Percentiles rank a stretch among this genome's conserved stretches.
Evolutionary conservation across 2,888 invertebrate genomes (phyloP).

Genomic region (Tineola bisselliella): DNA sequence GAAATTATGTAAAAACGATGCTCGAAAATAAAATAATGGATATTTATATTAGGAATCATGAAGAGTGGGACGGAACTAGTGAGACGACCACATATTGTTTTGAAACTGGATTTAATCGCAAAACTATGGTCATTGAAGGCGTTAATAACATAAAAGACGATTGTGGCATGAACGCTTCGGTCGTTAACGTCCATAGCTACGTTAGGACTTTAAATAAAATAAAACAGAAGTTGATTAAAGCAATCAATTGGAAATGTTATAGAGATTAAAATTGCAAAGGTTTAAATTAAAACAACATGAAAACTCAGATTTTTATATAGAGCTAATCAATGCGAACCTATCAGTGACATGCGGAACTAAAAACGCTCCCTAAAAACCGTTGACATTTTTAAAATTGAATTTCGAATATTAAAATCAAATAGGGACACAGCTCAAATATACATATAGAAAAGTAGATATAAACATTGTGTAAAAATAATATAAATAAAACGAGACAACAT

Average conservation of each 20-base stretch:
- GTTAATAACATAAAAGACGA: constrained; percentile 45
- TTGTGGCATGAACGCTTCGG: constrained; percentile 33
- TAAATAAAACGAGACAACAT: too few relatives aligned
- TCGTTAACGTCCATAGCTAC: constrained; percentile 46
- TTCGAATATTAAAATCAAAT: too few relatives aligned
- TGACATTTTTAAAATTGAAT: too few relatives aligned
- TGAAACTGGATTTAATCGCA: constrained; percentile 45
- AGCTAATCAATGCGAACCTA: too few relatives aligned
- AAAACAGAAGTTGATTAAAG: constrained; percentile 34
- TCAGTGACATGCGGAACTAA: too few relatives aligned
- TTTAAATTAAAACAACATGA: too few relatives aligned
- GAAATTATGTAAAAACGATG: constrained; percentile 33
- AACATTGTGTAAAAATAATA: too few relatives aligned
- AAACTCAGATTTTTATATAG: too few relatives aligned
- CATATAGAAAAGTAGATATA: too few relatives aligned
- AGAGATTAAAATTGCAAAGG: constrained; percentile 21
- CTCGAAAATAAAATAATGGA: constrained; percentile 30
- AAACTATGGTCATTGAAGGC: constrained; percentile 43
- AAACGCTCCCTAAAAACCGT: too few relatives aligned
- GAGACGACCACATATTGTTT: constrained; percentile 37
- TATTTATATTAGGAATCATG: constrained; percentile 35
- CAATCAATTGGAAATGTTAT: constrained; percentile 41
- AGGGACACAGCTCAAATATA: too few relatives aligned
- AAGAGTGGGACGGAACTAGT: constrained; percentile 46
- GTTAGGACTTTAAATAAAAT: constrained; percentile 27